These are phyloP conservation scores for Plagodis pulveraria DNA, from an alignment of 2,888 invertebrate species.

Conservation along the genomic window DNA sequence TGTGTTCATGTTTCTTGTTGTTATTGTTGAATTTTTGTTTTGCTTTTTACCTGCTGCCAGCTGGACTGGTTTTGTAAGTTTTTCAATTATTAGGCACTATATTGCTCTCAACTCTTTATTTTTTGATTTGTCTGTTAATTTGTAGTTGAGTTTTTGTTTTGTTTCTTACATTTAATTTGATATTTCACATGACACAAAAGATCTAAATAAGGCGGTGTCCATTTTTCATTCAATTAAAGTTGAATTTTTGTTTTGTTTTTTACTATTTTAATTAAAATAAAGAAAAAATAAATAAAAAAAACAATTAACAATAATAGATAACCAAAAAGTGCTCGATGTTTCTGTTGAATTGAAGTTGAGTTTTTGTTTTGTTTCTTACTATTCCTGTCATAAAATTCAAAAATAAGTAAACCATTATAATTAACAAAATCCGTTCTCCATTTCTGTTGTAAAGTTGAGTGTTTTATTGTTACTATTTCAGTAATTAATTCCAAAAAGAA, in stretches of 20 bases:
- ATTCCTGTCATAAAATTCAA: too few species aligned
- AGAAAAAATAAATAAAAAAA: neutral
- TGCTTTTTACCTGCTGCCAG: constrained; percentile 24
- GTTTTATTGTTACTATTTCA: too few species aligned
- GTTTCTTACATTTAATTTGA: neutral
- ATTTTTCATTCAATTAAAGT: neutral
- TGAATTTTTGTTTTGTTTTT: neutral
- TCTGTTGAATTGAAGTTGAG: constrained; percentile 41
- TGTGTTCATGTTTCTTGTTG: constrained; percentile 42
- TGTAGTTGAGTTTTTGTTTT: constrained; percentile 53
- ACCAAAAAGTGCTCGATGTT: constrained; percentile 38
- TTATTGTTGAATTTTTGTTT: constrained; percentile 33
- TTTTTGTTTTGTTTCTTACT: constrained; percentile 45
- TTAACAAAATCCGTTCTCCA: too few species aligned
- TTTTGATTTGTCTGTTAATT: constrained; percentile 42
- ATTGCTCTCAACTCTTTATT: constrained; percentile 21
- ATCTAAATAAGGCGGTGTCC: neutral
- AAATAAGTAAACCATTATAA: too few species aligned
- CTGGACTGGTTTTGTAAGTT: constrained; percentile 31
- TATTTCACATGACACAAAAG: too few species aligned
- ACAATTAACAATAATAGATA: neutral
- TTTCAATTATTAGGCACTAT: constrained; percentile 1
- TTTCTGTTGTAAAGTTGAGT: too few species aligned
- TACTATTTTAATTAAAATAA: neutral
- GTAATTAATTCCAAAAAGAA: too few species aligned